Evolutionary conservation across 2,113 vertebrate genomes (phyloP), one percentile per base, ranked within the genome.

Genomic region (Stictonetta naevosa): DNA sequence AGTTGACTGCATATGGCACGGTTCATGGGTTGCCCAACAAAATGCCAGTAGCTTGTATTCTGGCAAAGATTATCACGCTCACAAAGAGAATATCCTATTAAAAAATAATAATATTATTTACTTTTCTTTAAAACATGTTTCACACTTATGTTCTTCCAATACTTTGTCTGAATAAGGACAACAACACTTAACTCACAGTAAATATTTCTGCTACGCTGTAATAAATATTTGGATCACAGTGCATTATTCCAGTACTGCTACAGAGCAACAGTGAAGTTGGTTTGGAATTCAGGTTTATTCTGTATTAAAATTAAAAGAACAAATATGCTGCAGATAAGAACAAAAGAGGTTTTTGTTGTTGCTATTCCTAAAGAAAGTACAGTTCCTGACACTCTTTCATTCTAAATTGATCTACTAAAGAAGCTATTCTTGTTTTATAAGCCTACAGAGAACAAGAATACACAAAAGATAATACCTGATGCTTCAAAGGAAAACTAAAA

Each of bases 281-380:
- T 38, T 36, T 52, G 14, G 28, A 79, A 73, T 44, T 67, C 2
- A 26, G 29, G 8, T 79, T 4, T 12, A 19, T 33, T 69, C 9
- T 18, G 23, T 15, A 19, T 46, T n/a, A 64, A 56, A 87, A 48
- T 14, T 11, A 29, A 29, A 52, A 46, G 0, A 58, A 52, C 12
- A 71, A 29, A 23, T 7, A 77, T 2, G 3, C 7, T 59, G 3
- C 2, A 69, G 34, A 11, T 40, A 16, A 44, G 22, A 83, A 46
- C 3, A 62, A 77, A 86, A 36, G 1, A 15, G 1, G 60, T 75
- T 6, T 17, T 59, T 38, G 29, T 52, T 59, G 8, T 6, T 82
- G 7, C 10, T 50, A 1, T 44, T 38, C 23, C n/a, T 17, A 82
- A 3, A 31, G 11, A 76, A 96, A 56, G 4, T 0, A 0, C 14